Evolutionary conservation across 2,888 invertebrate genomes (phyloP), one percentile per base, ranked within the genome.

Genomic region (Eumerus sabulonum): DNA sequence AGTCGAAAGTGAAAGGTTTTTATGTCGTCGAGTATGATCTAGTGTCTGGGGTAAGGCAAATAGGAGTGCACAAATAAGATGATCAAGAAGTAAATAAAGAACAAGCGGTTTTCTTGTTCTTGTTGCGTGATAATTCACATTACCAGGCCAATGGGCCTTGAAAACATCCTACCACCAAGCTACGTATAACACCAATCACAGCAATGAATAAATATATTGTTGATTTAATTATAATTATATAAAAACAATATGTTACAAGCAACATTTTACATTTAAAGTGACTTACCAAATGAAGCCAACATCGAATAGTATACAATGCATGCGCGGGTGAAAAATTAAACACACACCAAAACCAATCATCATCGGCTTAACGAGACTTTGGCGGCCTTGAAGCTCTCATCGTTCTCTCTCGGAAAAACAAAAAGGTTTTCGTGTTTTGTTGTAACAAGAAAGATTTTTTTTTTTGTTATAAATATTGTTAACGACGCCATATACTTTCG

Each of bases 251-350:
- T 16, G 7, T 35, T 50, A 27, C 17, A 35, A 54, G 68, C 74
- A 79, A 79, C 74, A 79, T 68, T 79, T 70, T 74, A 79, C 79
- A 79, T 70, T 68, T 60, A 44, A 45, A 47, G 74, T 73, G 74
- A 79, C 79, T 79, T 79, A 79, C 79, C 79, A 79, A 79, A 70
- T 74, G 68, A 79, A 79, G 79, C 79, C 79, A 79, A 79, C 79
- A 54, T 79, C 35, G 48, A 74, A 56, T 68, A 63, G 62, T 73
- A 77, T n/a, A 67, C 12, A 63, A 66, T 73, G 59, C 66, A 63
- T 53, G 62, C 62, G 67, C 60, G 56, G 66, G n/a, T 56, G 47
- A 47, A 59, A 53, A 73, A 63, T 67, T 59, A 67, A 73, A 68
- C 63, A 66, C 63, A 66, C 76, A 79, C 60, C 72, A 72, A 54